Evolutionary conservation across 1,140 invertebrate genomes (phyloP).

Genomic region (Aphis gossypii): DNA sequence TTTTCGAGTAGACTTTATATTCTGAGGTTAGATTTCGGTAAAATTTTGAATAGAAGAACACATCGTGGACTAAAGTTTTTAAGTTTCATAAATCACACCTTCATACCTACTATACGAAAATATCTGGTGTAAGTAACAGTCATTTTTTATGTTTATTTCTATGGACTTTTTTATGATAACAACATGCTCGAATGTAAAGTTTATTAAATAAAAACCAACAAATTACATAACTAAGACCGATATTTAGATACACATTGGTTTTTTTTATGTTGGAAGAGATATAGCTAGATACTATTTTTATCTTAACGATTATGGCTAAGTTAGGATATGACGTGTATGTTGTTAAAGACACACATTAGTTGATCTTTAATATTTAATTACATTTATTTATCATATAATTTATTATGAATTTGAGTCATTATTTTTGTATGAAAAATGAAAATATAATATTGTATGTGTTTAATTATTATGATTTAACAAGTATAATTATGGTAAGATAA

Average conservation of each 20-base stretch:
- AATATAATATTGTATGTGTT: not conserved
- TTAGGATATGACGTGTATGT: too few relatives aligned
- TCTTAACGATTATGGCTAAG: too few relatives aligned
- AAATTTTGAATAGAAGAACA: not conserved
- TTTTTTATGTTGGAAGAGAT: too few relatives aligned
- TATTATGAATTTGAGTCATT: not conserved
- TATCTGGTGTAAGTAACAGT: not conserved
- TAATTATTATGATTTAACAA: not conserved
- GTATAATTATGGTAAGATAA: not conserved
- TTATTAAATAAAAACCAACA: not conserved
- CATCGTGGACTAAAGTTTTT: not conserved
- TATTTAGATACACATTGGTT: not conserved
- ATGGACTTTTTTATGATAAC: not conserved
- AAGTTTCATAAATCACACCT: conserved; percentile 13
- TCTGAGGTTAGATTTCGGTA: not conserved
- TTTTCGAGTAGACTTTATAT: not conserved
- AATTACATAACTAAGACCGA: not conserved
- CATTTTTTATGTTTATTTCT: not conserved
- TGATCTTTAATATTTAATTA: not conserved
- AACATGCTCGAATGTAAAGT: not conserved
- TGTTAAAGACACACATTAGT: not conserved
- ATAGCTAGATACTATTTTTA: too few relatives aligned
- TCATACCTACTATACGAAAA: not conserved
- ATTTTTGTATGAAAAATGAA: not conserved
- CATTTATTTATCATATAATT: not conserved